Base-by-base conservation (phyloP, 2,888 invertebrate genomes). In the Polydrusus tereticollis region DNA sequence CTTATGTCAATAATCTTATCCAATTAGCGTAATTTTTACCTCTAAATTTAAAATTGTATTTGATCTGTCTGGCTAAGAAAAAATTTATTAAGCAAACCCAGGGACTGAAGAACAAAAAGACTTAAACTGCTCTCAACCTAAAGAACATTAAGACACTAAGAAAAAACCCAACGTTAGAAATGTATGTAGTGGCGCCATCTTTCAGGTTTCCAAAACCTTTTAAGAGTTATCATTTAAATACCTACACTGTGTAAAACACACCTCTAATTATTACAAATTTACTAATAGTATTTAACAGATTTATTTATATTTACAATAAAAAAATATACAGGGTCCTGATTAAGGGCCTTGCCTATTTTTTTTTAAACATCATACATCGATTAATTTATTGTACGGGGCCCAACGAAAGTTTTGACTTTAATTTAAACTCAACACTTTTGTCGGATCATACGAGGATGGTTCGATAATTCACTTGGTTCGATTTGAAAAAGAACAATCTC, bases 131-230 rank as follows among this genome's bases (percentile, higher is more conserved):
- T 71, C 33, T 41, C 52, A 57, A 50, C 45, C 47, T 41, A 58
- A 47, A 66, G 21, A 70, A 62, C 12, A 26, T n/a, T 57, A 7
- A 45, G 57, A 41, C 38, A 57, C 41, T 45, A 66, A 66, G 41
- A 70, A 26, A 72, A 63, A 67, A 45, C 66, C 63, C 63, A 55
- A 21, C 81, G 84, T 85, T 85, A 85, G 85, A 85, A 85, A 83
- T 85, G 85, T 86, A 85, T 84, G 82, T 86, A 86, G 86, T 84
- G 85, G 85, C 86, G 84, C 83, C 80, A 69, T 62, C 79, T 78
- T 58, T 62, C 57, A 72, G 67, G 63, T 62, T 69, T 69, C n/a
- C 38, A 47, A 62, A 69, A 69, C 69, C 69, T 60, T 38, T 58
- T 26, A 50, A 62, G 20, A 47, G 33, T 50, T 70, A 67, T 59